Conservation (phyloP, 2,113 vertebrate genomes). For the Triplophysa dalaica region DNA sequence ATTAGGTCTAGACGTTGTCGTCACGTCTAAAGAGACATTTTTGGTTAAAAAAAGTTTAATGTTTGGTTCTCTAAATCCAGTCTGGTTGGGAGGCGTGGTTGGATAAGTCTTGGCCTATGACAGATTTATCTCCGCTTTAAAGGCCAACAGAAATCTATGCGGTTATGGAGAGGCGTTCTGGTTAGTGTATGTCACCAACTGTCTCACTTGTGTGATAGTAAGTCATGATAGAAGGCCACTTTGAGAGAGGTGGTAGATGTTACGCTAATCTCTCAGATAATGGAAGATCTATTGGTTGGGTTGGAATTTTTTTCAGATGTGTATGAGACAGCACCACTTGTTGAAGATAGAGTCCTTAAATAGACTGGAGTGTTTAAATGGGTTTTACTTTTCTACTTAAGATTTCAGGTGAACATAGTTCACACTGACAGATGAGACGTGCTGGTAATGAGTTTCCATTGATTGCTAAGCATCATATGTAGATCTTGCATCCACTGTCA, state of each 20-base stretch:
- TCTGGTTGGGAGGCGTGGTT: not conserved
- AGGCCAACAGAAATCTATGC: not conserved
- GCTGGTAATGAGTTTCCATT: no score
- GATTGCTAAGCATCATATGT: no score
- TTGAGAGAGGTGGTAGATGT: conserved; percentile 42
- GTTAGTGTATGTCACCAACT: conserved; percentile 45
- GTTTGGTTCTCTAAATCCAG: conserved; percentile 20
- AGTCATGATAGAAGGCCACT: conserved; percentile 38
- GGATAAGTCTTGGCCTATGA: not conserved
- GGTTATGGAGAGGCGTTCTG: conserved; percentile 29
- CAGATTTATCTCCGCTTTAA: not conserved
- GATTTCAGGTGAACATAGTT: not conserved
- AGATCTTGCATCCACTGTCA: no score
- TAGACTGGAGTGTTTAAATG: conserved; percentile 13
- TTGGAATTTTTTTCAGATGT: not conserved
- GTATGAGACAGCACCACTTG: conserved; percentile 5
- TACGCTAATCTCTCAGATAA: conserved; percentile 55
- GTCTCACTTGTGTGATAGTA: conserved; percentile 26
- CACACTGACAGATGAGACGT: no score
- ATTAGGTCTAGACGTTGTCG: conserved; percentile 1
- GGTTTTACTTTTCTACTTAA: not conserved
- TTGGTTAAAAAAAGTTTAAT: not conserved
- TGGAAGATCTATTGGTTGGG: conserved; percentile 12
- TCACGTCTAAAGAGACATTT: not conserved
- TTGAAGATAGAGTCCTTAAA: conserved; percentile 25